Evolutionary conservation across 2,888 invertebrate species (phyloP), one percentile per base, ranked within the genome.

Genomic region (Rhabditoides inermis): DNA sequence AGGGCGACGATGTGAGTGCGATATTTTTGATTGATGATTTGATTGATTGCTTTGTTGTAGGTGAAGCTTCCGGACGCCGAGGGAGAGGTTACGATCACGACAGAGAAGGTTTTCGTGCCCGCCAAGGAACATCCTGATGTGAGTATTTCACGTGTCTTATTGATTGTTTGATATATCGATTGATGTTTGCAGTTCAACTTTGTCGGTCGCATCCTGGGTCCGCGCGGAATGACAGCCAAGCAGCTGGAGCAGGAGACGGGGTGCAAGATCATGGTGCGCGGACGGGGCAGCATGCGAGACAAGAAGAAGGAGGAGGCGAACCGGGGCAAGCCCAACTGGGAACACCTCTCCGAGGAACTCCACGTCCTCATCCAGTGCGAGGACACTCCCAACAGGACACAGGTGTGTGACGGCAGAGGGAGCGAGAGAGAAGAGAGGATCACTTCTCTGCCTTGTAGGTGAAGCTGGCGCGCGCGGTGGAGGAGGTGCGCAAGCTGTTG

Each of bases 61-160:
- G 49, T 73, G 36, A 48, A 52, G n/a, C 58, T 75, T 49, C 75
- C 75, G 12, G 75, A 75, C 6, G 57, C 71, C 4, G 64, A 63
- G 28, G 75, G 75, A 51, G 72, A 72, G 77, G 84, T 88, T 77
- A 86, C 88, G 73, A 88, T 90, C 77, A 84, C 90, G 78, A 90
- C 91, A 82, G 95, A 98, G 83, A 98, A 98, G 85, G 90, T 98
- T 77, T 98, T 91, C 82, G 95, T 98, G 79, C 98, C 95, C 79
- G 91, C 92, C 76, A 94, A 94, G 84, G 94, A 95, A 81, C 90
- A 94, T 82, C 95, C 98, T 84, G 95, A 98, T 82, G 94, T 95
- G 83, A 90, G 91, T 60, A 46, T 45, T 41, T 18, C 32, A 42
- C 22, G 7, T 23, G 10, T 41, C 15, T 18, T 26, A 45, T 30